Conservation (phyloP, 2,888 invertebrate species). For the Bellardia bayeri region DNA sequence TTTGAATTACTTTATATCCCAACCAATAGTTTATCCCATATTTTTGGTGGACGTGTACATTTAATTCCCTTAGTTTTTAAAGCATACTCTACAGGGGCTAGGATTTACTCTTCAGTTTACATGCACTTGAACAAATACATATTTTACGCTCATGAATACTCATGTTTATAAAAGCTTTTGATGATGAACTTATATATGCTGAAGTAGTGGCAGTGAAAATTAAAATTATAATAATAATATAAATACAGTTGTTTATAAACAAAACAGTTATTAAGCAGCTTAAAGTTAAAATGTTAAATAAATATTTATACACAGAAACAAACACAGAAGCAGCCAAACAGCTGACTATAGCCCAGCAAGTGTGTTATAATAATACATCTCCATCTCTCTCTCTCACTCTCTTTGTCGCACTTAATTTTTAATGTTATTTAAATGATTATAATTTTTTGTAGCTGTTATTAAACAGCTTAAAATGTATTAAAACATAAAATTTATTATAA, state of each 20-base stretch:
- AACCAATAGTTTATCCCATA: not conserved
- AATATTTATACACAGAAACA: constrained; percentile 54
- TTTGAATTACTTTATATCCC: not conserved
- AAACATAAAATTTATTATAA: constrained; percentile 41
- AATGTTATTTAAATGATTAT: constrained; percentile 21
- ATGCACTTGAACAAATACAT: not conserved
- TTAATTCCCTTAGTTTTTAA: constrained; percentile 23
- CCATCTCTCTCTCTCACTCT: not conserved
- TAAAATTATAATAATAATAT: constrained; percentile 34
- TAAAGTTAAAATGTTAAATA: constrained; percentile 69
- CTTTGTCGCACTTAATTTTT: constrained; percentile 18
- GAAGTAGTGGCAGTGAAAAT: constrained; percentile 37
- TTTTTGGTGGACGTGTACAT: constrained; percentile 2
- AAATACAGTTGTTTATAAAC: constrained; percentile 53
- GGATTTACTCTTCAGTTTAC: constrained; percentile 17
- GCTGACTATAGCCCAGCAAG: constrained; percentile 1
- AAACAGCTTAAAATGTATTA: constrained; percentile 51
- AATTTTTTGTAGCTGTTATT: constrained; percentile 13
- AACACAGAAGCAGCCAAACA: constrained; percentile 11
- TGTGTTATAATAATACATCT: not conserved
- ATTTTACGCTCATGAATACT: not conserved
- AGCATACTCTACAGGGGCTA: constrained; percentile 40
- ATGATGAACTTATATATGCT: not conserved
- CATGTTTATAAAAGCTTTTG: constrained; percentile 36
- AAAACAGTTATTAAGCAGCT: constrained; percentile 69